phyloP scores from a whole-genome alignment of 2,888 invertebrate genomes.

The Linnaemya tessellans region DNA sequence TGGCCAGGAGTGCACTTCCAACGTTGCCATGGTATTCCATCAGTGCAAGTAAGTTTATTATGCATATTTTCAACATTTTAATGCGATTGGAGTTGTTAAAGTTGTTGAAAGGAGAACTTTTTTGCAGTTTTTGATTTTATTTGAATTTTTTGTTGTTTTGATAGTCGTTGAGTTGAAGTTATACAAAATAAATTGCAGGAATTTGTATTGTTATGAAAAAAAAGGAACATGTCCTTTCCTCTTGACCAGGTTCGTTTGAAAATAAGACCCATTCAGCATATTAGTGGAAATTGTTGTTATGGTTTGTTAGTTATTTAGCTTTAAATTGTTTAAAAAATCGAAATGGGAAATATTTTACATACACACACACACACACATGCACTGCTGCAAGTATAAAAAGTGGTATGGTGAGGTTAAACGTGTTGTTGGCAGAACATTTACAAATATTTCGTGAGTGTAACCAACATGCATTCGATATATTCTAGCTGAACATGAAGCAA shows the following conservation, averaged over 20 bases:
- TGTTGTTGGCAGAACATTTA: conserved; percentile 69
- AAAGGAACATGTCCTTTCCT: conserved; percentile 7
- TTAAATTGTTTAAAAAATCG: conserved; percentile 26
- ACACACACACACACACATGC: background rate
- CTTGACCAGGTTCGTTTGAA: conserved; percentile 10
- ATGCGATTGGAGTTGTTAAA: conserved; percentile 10
- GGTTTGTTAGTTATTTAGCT: conserved; percentile 30
- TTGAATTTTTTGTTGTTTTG: conserved; percentile 42
- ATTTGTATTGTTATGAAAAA: conserved; percentile 28
- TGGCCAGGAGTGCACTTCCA: conserved; percentile 50
- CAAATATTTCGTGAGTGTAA: conserved; percentile 73
- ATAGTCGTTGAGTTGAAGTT: conserved; percentile 51
- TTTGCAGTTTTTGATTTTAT: conserved; percentile 33
- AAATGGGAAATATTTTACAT: background rate
- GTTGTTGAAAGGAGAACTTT: conserved; percentile 19
- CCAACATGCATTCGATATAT: conserved; percentile 63
- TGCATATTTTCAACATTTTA: conserved; percentile 55
- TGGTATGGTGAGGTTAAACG: conserved; percentile 65
- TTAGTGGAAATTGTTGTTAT: conserved; percentile 23
- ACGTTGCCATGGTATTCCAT: conserved; percentile 29
- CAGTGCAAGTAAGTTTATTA: conserved; percentile 56
- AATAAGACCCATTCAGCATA: conserved; percentile 3
- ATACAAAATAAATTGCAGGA: conserved; percentile 39
- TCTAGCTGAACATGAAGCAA: conserved; percentile 41
- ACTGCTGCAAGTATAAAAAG: conserved; percentile 6